A percentile compares a stretch with the other conserved stretches of the same genome.
Conservation (phyloP, 92 coral and sea anemone genomes). For the Zoanthus sociatus region DNA sequence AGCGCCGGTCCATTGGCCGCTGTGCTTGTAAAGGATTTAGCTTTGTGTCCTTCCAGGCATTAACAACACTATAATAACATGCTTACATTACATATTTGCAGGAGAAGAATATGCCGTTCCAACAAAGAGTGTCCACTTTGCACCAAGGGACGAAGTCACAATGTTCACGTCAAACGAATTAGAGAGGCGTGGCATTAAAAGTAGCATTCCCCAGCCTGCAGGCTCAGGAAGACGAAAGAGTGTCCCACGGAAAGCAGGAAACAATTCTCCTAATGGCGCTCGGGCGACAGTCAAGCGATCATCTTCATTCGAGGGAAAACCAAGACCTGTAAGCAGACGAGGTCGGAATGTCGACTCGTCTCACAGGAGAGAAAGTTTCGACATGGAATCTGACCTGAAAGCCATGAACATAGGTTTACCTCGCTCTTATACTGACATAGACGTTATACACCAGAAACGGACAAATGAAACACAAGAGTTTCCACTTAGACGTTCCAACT, state of each 20-base stretch:
- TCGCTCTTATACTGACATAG: conserved; percentile 82
- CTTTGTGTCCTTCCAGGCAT: no score
- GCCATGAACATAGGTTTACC: conserved; percentile 57
- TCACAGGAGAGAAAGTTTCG: conserved; percentile 23
- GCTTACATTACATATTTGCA: not conserved
- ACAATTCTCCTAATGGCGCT: conserved; percentile 64
- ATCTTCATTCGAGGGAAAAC: conserved; percentile 85
- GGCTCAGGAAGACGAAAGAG: conserved; percentile 84
- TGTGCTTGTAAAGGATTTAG: no score
- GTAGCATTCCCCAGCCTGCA: conserved; percentile 70
- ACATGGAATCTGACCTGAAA: conserved; percentile 36
- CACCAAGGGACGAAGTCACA: conserved; percentile 95
- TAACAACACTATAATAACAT: not conserved
- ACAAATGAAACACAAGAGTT: conserved; percentile 48
- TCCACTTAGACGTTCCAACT: conserved; percentile 77
- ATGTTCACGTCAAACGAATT: conserved; percentile 88
- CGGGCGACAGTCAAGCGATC: conserved; percentile 88
- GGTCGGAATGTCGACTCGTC: conserved; percentile 50
- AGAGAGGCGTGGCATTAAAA: conserved; percentile 61
- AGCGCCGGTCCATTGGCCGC: no score
- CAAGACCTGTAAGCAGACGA: conserved; percentile 74
- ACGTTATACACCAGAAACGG: conserved; percentile 64
- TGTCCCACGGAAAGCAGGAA: conserved; percentile 74
- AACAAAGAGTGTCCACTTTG: conserved; percentile 93
- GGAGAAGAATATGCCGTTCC: conserved; percentile 45